phyloP scores from a whole-genome alignment of 2,113 vertebrate genomes.

The Tonatia bakeri region DNA sequence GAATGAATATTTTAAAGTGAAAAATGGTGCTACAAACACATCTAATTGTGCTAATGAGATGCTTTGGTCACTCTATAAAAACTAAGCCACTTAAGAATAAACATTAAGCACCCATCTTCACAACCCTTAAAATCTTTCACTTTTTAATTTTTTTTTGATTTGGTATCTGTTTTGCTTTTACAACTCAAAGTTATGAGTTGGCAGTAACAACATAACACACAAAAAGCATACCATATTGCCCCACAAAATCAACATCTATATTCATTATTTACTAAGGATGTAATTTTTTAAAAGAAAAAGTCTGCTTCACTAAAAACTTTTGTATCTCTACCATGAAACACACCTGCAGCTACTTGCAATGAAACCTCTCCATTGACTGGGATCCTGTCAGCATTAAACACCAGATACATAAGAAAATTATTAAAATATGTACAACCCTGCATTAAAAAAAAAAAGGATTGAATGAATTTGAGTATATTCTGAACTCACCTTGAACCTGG shows the following conservation, averaged over 20 bases:
- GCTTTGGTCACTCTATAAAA: slow-evolving; percentile 31
- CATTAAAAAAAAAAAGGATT: slow-evolving; percentile 73
- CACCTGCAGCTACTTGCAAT: slow-evolving; percentile 88
- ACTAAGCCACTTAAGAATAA: slow-evolving; percentile 38
- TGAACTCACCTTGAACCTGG: slow-evolving; percentile 83
- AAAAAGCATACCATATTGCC: slow-evolving; percentile 41
- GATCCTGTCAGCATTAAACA: slow-evolving; percentile 89
- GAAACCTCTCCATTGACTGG: slow-evolving; percentile 87
- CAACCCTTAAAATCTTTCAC: slow-evolving; percentile 17
- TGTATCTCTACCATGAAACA: slow-evolving; percentile 81
- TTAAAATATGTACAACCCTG: slow-evolving; percentile 82
- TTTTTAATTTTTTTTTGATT: slow-evolving; percentile 25
- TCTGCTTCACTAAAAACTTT: slow-evolving; percentile 77
- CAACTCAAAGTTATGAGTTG: slow-evolving; percentile 50
- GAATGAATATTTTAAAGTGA: slow-evolving; percentile 27
- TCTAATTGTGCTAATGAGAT: slow-evolving; percentile 9
- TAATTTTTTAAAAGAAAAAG: slow-evolving; percentile 37
- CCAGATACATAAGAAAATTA: slow-evolving; percentile 84
- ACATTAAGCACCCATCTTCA: slow-evolving; percentile 33
- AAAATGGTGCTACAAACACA: slow-evolving; percentile 30
- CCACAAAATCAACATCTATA: slow-evolving; percentile 56
- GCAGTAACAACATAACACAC: slow-evolving; percentile 39
- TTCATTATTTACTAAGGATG: slow-evolving; percentile 54
- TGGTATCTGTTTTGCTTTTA: slow-evolving; percentile 40
- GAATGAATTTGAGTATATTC: slow-evolving; percentile 79